These are phyloP conservation scores for Halcyon badia DNA, from an alignment of 2,797 vertebrate species.

Conservation along the genomic window DNA sequence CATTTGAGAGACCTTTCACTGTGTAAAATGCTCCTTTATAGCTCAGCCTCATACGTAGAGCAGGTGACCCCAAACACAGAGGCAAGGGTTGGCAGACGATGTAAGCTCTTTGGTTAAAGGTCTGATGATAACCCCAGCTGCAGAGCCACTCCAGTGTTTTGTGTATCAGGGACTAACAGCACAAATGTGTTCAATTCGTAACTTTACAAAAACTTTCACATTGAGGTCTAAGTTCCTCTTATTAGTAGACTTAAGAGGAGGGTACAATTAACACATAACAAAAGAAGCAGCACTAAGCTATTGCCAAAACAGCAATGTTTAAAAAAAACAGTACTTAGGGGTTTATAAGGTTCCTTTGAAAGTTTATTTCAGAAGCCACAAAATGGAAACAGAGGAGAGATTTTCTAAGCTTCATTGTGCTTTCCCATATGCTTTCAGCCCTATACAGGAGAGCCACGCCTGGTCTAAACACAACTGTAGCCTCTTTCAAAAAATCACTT, in stretches of 20 bases:
- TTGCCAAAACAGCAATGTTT: neutral
- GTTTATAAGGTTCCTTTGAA: conserved; percentile 50
- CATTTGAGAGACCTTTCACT: neutral
- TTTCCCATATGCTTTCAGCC: fast-evolving
- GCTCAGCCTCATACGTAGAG: fast-evolving
- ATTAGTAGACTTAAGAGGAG: conserved; percentile 31
- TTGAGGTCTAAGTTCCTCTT: conserved; percentile 29
- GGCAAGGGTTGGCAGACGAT: neutral
- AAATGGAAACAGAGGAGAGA: conserved; percentile 33
- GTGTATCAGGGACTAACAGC: neutral
- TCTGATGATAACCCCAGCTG: fast-evolving
- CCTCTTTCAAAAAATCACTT: neutral
- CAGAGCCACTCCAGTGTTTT: neutral
- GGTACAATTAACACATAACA: conserved; percentile 41
- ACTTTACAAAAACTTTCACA: conserved; percentile 23
- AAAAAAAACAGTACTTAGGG: conserved; percentile 11
- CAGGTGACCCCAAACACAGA: fast-evolving
- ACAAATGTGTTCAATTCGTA: conserved; percentile 6
- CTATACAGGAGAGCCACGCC: neutral
- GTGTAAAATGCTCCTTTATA: neutral
- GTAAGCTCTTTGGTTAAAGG: neutral
- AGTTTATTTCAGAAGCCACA: conserved; percentile 26
- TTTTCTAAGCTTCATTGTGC: neutral
- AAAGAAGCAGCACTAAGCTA: conserved; percentile 24
- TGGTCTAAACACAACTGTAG: neutral